Conservation (phyloP, 2,888 invertebrate genomes). For the Drosophila mulleri region DNA sequence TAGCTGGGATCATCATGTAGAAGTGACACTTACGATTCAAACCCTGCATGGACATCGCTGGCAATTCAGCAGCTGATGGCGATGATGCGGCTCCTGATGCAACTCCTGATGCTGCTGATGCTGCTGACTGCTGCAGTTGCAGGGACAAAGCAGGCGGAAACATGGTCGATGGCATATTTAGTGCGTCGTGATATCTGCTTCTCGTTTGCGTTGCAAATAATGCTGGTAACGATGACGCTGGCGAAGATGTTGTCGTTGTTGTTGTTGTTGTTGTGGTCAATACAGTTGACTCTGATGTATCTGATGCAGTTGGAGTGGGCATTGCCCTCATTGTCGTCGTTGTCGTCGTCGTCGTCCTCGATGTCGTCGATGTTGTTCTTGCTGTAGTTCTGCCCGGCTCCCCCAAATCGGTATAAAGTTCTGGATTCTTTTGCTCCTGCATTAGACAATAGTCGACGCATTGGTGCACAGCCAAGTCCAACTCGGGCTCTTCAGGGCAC, state of each 20-base stretch:
- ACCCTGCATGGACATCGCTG: conserved; percentile 82
- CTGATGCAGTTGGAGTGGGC: conserved; percentile 45
- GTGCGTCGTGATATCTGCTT: conserved; percentile 83
- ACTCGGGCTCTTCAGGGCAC: conserved; percentile 90
- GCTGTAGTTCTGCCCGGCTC: conserved; percentile 56
- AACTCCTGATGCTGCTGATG: neutral
- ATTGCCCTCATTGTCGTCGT: conserved; percentile 64
- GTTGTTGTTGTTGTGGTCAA: conserved; percentile 66
- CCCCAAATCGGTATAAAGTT: conserved; percentile 70
- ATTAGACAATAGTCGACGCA: conserved; percentile 91
- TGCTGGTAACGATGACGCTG: conserved; percentile 66
- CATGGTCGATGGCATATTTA: conserved; percentile 84
- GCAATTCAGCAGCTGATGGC: conserved; percentile 50
- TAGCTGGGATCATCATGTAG: conserved; percentile 48
- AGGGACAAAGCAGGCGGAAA: conserved; percentile 77
- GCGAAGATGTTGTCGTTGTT: conserved; percentile 72
- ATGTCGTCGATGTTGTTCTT: conserved; percentile 64
- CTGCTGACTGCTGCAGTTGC: conserved; percentile 30
- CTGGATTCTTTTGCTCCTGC: conserved; percentile 83
- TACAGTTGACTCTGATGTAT: conserved; percentile 52
- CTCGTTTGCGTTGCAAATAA: conserved; percentile 75
- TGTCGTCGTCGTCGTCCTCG: neutral
- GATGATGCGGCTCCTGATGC: neutral
- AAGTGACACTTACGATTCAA: conserved; percentile 83
- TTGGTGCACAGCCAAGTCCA: conserved; percentile 90